A percentile compares a stretch with the other conserved stretches of the same genome.
These are phyloP conservation scores for Mirza zaza DNA, from an alignment of 2,113 vertebrate species.

Conservation along the genomic window DNA sequence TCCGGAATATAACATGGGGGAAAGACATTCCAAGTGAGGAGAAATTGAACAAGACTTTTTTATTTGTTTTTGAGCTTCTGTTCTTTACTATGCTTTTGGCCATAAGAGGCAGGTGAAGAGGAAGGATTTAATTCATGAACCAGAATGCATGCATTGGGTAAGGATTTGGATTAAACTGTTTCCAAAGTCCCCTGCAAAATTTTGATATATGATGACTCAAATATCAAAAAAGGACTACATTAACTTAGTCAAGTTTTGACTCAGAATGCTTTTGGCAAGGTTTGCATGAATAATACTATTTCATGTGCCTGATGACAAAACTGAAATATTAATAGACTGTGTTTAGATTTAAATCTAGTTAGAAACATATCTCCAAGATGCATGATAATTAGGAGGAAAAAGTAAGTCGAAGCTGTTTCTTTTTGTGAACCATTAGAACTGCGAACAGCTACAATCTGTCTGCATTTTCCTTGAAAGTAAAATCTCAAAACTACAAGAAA, in stretches of 20 bases:
- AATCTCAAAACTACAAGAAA: constrained; percentile 28
- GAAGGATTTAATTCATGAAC: neutral
- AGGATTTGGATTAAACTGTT: constrained; percentile 7
- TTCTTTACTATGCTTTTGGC: neutral
- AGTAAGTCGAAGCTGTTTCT: constrained; percentile 51
- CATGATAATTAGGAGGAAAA: constrained; percentile 70
- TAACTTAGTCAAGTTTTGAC: constrained; percentile 65
- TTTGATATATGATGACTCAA: constrained; percentile 46
- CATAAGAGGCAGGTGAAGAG: neutral
- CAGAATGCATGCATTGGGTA: neutral
- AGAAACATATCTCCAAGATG: constrained; percentile 64
- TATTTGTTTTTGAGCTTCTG: neutral
- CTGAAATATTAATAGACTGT: constrained; percentile 72
- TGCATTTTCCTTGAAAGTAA: constrained; percentile 75
- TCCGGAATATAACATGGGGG: neutral
- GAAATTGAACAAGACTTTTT: neutral
- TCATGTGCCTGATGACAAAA: constrained; percentile 61
- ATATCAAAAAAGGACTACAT: constrained; percentile 41
- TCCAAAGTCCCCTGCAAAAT: constrained; percentile 31
- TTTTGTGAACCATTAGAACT: constrained; percentile 48
- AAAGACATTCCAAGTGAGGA: neutral
- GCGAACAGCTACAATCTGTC: constrained; percentile 64
- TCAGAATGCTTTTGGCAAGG: constrained; percentile 65
- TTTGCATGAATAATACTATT: constrained; percentile 67
- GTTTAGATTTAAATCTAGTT: constrained; percentile 66